phyloP scores from a whole-genome alignment of 1,140 invertebrate genomes.

The Carcinoscorpius rotundicauda region DNA sequence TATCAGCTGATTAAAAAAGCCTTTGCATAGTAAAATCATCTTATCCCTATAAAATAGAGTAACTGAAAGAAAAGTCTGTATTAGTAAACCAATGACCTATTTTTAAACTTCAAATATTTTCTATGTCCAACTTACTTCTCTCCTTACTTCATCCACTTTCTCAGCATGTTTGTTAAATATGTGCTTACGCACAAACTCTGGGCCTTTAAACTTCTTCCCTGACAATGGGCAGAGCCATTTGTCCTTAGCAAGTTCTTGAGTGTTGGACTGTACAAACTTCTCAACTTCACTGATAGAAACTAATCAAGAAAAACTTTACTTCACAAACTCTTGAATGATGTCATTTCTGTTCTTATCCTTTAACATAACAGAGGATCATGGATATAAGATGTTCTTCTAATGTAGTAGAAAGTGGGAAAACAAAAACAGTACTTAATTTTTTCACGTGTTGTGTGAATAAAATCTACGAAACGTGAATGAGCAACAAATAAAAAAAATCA shows the following conservation, averaged over 20 bases:
- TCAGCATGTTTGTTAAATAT: conserved; percentile 96
- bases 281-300: conserved; percentile 55
- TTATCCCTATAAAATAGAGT: too few species aligned
- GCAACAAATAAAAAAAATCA: too few species aligned
- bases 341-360: too few species aligned
- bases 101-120: neutral
- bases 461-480: too few species aligned
- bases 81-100: neutral
- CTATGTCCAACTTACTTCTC: conserved; percentile 49
- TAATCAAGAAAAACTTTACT: conserved; percentile 9
- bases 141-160: conserved; percentile 91
- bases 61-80: too few species aligned
- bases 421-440: too few species aligned
- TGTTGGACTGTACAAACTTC: conserved; percentile 86
- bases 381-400: too few species aligned
- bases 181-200: conserved; percentile 97
- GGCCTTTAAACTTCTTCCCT: conserved; percentile 98
- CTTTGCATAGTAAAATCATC: too few species aligned
- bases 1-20: neutral
- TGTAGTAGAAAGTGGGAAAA: too few species aligned
- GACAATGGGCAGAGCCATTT: conserved; percentile 98
- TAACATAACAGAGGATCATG: too few species aligned
- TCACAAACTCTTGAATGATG: neutral
- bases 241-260: conserved; percentile 88
- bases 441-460: too few species aligned